phyloP scores from a whole-genome alignment of 2,113 vertebrate species.

The Picathartes gymnocephalus region DNA sequence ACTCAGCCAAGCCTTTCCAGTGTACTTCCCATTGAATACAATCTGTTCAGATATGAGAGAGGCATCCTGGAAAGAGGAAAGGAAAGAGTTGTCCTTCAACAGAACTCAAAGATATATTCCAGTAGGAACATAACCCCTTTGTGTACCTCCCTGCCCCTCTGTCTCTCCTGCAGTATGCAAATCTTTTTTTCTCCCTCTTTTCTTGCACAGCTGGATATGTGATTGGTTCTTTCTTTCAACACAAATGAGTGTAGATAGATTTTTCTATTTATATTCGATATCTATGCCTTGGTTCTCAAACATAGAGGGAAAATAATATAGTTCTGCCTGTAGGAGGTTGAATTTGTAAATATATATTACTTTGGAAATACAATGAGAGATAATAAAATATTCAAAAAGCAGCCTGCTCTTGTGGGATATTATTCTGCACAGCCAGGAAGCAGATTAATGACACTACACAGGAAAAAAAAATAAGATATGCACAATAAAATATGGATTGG shows the following conservation, averaged over 20 bases:
- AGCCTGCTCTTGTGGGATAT: conserved; percentile 69
- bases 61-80: neutral
- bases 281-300: conserved; percentile 44
- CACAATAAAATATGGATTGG: conserved; percentile 73
- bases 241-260: conserved; percentile 52
- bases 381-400: conserved; percentile 81
- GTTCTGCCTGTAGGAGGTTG: conserved; percentile 71
- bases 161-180: conserved; percentile 48
- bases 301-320: conserved; percentile 69
- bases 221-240: conserved; percentile 71
- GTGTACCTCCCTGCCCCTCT: neutral
- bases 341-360: conserved; percentile 79
- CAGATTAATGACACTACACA: conserved; percentile 74
- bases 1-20: neutral
- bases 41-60: neutral
- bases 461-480: conserved; percentile 45
- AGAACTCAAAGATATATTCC: neutral
- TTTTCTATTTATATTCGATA: conserved; percentile 60
- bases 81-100: neutral
- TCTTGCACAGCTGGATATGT: conserved; percentile 68
- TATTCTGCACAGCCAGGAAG: conserved; percentile 77
- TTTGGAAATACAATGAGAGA: conserved; percentile 74
- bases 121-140: neutral
- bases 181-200: neutral
- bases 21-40: neutral